phyloP scores from a whole-genome alignment of 2,797 vertebrate genomes.

The Arrhamphus sclerolepis region DNA sequence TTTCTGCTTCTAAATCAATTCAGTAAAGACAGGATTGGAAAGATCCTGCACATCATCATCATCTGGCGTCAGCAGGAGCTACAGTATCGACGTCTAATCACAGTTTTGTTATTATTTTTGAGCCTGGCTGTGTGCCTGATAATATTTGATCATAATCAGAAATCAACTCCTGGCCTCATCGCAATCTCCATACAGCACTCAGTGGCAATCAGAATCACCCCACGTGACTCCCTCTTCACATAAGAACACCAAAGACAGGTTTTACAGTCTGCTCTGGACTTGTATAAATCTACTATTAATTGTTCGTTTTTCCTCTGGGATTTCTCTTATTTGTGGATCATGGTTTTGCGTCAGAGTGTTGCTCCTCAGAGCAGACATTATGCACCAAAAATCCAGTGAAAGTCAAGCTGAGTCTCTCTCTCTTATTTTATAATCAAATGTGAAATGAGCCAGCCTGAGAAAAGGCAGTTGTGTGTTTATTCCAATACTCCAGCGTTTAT shows the following conservation, averaged over 20 bases:
- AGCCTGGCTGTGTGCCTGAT: constrained; percentile 14
- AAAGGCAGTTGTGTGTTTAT: constrained; percentile 27
- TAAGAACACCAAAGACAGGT: constrained; percentile 26
- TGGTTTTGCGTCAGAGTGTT: constrained; percentile 9
- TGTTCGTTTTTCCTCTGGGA: constrained; percentile 9
- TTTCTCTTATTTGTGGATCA: constrained; percentile 27
- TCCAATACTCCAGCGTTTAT: constrained; percentile 7
- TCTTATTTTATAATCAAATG: constrained; percentile 32
- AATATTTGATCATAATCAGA: constrained; percentile 22
- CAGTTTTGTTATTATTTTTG: constrained; percentile 23
- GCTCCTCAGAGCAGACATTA: constrained; percentile 9
- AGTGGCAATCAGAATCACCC: constrained; percentile 11
- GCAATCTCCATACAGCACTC: neutral
- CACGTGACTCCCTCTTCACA: constrained; percentile 3
- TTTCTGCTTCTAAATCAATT: constrained; percentile 47
- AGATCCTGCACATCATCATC: constrained; percentile 20
- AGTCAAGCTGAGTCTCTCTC: constrained; percentile 18
- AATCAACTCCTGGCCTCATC: constrained; percentile 1
- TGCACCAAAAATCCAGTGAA: constrained; percentile 11
- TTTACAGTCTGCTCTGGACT: constrained; percentile 37
- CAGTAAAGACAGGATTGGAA: constrained; percentile 42
- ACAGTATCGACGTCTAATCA: constrained; percentile 43
- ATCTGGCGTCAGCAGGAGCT: constrained; percentile 35
- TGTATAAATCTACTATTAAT: neutral
- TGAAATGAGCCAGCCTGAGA: constrained; percentile 23